A percentile compares a stretch with the other conserved stretches of the same genome.
Conservation (phyloP, 2,888 invertebrate species). For the Agonopterix arenella region DNA sequence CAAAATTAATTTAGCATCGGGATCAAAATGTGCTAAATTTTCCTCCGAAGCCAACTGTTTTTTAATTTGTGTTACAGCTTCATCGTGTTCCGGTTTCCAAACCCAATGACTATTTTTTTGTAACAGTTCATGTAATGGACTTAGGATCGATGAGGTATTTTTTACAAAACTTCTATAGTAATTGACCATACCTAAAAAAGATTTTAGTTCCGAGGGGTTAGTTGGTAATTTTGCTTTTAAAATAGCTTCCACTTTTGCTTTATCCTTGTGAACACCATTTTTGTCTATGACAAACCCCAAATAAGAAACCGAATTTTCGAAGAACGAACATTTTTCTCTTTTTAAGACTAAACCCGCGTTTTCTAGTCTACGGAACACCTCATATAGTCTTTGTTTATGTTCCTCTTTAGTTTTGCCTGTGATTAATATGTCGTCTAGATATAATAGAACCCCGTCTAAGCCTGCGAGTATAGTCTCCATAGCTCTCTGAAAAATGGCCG, state of each 20-base stretch:
- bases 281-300: too few relatives aligned
- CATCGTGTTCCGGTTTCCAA: conserved; percentile 5
- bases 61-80: conserved; percentile 5
- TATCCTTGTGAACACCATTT: too few relatives aligned
- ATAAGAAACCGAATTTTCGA: conserved; percentile 10
- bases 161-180: too few relatives aligned
- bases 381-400: background rate
- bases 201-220: too few relatives aligned
- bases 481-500: too few relatives aligned
- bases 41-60: conserved; percentile 5
- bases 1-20: background rate
- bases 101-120: conserved; percentile 7
- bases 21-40: conserved; percentile 9
- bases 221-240: too few relatives aligned
- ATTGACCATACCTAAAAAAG: too few relatives aligned
- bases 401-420: background rate
- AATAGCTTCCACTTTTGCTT: too few relatives aligned
- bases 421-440: conserved; percentile 9
- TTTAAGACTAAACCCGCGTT: conserved; percentile 9
- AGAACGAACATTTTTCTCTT: conserved; percentile 4
- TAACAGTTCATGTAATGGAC: too few relatives aligned
- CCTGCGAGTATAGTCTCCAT: background rate
- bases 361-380: conserved; percentile 6
- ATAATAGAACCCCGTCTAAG: conserved; percentile 1
- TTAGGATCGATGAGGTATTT: too few relatives aligned